Conservation (phyloP, 1,140 invertebrate species). For the Macrobrachium nipponense region DNA sequence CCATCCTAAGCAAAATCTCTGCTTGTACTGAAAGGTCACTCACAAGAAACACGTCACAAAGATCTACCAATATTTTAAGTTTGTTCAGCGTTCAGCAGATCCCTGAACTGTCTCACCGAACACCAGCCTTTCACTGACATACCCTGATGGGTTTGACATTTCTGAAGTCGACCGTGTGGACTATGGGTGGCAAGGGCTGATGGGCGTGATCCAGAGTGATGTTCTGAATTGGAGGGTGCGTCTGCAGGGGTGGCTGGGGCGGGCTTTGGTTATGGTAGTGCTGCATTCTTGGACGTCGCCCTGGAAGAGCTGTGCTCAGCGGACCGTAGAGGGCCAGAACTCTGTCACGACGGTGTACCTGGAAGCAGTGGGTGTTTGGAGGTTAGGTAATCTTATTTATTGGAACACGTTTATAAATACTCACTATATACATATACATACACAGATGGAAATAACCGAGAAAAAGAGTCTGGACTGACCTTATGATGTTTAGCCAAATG, state of each 20-base stretch:
- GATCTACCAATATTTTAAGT: neutral
- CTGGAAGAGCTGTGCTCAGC: slow-evolving; percentile 34
- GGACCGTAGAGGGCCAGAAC: slow-evolving; percentile 56
- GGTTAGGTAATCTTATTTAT: neutral
- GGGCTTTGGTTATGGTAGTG: slow-evolving; percentile 3
- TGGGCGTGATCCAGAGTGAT: slow-evolving; percentile 2
- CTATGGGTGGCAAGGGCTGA: slow-evolving; percentile 36
- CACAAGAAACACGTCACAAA: neutral
- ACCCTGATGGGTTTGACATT: slow-evolving; percentile 30
- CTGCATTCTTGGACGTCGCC: slow-evolving; percentile 27
- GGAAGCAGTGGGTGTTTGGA: neutral
- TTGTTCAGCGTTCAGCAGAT: neutral
- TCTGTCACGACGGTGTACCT: slow-evolving; percentile 60
- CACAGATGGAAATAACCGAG: neutral
- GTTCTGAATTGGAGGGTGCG: neutral
- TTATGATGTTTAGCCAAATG: slow-evolving; percentile 91
- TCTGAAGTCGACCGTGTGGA: slow-evolving; percentile 34
- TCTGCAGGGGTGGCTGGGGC: neutral
- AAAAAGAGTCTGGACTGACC: slow-evolving; percentile 69
- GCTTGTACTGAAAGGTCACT: too few species aligned
- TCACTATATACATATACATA: neutral
- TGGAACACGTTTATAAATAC: neutral
- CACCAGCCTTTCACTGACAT: slow-evolving; percentile 18
- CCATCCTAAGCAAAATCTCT: too few species aligned
- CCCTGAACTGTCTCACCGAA: neutral